Conservation (phyloP, 2,113 vertebrate species). For the Steatornis caripensis region DNA sequence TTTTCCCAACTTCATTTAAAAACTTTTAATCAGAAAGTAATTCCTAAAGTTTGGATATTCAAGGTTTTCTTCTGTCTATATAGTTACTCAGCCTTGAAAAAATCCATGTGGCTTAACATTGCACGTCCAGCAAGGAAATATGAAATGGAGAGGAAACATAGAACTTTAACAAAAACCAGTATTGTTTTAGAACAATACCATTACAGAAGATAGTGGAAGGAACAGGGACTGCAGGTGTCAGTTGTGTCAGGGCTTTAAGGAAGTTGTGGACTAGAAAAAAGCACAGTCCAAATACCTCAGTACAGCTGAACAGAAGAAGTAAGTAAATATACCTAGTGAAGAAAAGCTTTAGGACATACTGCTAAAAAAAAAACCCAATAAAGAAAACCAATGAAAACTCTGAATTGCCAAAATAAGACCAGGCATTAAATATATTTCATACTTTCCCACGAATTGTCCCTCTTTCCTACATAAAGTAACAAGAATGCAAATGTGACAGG, state of each 20-base stretch:
- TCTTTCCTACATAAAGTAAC: neutral
- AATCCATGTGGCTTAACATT: neutral
- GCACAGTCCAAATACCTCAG: neutral
- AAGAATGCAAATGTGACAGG: neutral
- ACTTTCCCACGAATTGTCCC: neutral
- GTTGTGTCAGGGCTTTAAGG: neutral
- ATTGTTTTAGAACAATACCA: neutral
- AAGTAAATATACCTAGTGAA: neutral
- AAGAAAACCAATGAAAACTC: neutral
- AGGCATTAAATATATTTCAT: neutral
- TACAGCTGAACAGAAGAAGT: neutral
- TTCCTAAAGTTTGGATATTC: neutral
- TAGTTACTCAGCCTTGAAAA: neutral
- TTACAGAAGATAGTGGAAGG: neutral
- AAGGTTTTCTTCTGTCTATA: neutral
- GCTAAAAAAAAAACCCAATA: neutral
- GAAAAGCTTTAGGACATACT: neutral
- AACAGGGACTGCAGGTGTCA: neutral
- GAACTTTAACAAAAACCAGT: too few relatives aligned
- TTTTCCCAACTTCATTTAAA: neutral
- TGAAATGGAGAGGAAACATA: neutral
- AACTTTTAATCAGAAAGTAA: neutral
- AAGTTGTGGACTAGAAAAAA: neutral
- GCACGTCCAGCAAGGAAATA: neutral
- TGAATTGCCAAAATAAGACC: neutral